Conservation (phyloP, 2,888 invertebrate species). For the Campoletis raptor region DNA sequence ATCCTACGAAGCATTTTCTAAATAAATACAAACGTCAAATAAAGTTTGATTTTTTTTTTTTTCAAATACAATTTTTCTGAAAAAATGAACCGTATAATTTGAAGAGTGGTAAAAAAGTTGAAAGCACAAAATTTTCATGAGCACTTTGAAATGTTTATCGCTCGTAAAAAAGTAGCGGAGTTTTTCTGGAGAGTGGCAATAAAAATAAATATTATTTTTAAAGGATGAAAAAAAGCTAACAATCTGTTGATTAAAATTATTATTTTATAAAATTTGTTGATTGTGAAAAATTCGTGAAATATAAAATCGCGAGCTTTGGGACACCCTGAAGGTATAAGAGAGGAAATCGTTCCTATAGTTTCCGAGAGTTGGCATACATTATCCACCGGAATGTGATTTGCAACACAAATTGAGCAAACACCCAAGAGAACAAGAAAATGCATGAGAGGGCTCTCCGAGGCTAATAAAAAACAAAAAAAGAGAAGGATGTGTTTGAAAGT, state of each 20-base stretch:
- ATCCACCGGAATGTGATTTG: conserved; percentile 52
- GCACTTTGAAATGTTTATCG: not conserved
- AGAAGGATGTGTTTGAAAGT: conserved; percentile 45
- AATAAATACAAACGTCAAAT: not conserved
- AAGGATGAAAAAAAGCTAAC: not conserved
- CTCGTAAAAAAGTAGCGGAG: not conserved
- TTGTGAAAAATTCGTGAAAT: not conserved
- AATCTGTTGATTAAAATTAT: not conserved
- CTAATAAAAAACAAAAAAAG: conserved; percentile 1
- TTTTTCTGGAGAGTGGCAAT: not conserved
- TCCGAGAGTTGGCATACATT: conserved; percentile 14
- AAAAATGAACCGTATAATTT: not conserved
- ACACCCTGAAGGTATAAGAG: not conserved
- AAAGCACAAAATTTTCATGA: not conserved
- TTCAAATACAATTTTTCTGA: no score
- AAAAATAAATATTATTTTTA: not conserved
- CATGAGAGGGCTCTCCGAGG: not conserved
- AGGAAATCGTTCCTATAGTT: conserved; percentile 23
- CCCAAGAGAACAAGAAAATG: conserved; percentile 27
- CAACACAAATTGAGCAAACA: conserved; percentile 52
- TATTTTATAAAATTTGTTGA: not conserved
- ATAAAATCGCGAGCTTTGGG: not conserved
- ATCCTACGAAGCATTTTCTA: not conserved
- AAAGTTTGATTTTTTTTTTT: no score
- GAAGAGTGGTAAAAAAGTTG: not conserved